Evolutionary conservation across 2,113 vertebrate species (phyloP).

Genomic region (Gymnogyps californianus): DNA sequence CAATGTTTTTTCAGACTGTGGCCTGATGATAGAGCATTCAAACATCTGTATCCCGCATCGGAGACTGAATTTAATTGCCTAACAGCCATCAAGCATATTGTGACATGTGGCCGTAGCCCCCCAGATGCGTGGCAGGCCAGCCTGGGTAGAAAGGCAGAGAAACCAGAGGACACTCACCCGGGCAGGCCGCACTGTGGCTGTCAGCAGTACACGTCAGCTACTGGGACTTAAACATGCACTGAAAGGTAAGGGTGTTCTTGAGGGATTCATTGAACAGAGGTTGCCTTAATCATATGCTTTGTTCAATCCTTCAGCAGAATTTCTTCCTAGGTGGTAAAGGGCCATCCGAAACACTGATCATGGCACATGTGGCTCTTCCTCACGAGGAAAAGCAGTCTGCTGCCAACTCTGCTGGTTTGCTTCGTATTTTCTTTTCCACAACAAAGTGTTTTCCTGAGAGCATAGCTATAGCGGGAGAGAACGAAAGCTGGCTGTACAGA

Average conservation of each 20-base stretch:
- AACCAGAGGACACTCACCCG: background rate
- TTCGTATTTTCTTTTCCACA: accelerated
- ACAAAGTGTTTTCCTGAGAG: background rate
- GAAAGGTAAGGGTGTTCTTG: background rate
- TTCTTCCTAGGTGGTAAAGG: background rate
- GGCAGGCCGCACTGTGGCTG: background rate
- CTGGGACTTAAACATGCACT: background rate
- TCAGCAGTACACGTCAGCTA: background rate
- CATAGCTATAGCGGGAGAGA: background rate
- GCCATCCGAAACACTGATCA: background rate
- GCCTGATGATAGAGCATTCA: background rate
- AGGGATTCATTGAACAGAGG: background rate
- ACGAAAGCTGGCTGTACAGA: background rate
- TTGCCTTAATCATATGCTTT: background rate
- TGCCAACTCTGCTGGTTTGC: background rate
- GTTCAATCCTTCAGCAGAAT: background rate
- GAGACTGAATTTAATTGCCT: background rate
- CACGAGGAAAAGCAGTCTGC: background rate
- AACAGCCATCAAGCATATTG: background rate
- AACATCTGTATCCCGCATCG: background rate
- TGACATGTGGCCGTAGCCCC: background rate
- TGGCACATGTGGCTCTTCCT: accelerated
- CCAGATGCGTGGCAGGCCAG: background rate
- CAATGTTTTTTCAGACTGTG: background rate
- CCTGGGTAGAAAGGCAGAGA: background rate